Evolutionary conservation across 2,888 invertebrate genomes (phyloP), one percentile per base, ranked within the genome.

Genomic region (Agrypnus murinus): DNA sequence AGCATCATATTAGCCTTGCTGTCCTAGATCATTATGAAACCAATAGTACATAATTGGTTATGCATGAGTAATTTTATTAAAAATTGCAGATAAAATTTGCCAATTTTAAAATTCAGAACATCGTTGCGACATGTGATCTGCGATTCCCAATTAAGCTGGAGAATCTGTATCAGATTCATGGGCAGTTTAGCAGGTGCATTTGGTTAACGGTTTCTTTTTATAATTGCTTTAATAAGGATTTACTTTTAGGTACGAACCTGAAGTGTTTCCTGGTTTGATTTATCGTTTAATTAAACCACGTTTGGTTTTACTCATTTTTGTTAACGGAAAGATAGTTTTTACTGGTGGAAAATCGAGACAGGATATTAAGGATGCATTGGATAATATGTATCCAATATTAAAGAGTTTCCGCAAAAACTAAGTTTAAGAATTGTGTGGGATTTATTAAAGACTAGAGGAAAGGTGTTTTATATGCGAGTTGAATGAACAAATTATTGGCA

Each of bases 291-390:
- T 99, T 43, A 94, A 96, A 81, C 99, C 99, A 0, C 91, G 97
- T 77, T 93, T 99, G 75, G 99, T 99, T 3, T 87, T 99, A 73
- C 88, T 99, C 9, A 98, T 99, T 84, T 99, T 99, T 88, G 99
- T 99, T 0, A 99, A 98, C 85, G 99, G 99, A 65, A 99, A 99
- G 90, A 92, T 99, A 76, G 99, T 99, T 1, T 92, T 99, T 74
- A 99, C 99, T 81, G 98, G 98, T 75, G 98, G 96, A 32, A 99
- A 98, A 87, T 92, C 93, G 55, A 89, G 97, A 76, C 90, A 91
- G 81, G 97, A 98, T 82, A 94, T 99, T 46, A 93, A 94, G 84
- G 97, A 98, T 83, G 96, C 98, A 12, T 89, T 99, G 78, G 95
- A 95, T 78, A 95, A 95, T 81, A 98, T 99, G 81, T 96, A 97